Percentiles rank a stretch among this genome's conserved stretches.
Conservation (phyloP, 2,797 vertebrate genomes). For the Mormyrops attenuatus region DNA sequence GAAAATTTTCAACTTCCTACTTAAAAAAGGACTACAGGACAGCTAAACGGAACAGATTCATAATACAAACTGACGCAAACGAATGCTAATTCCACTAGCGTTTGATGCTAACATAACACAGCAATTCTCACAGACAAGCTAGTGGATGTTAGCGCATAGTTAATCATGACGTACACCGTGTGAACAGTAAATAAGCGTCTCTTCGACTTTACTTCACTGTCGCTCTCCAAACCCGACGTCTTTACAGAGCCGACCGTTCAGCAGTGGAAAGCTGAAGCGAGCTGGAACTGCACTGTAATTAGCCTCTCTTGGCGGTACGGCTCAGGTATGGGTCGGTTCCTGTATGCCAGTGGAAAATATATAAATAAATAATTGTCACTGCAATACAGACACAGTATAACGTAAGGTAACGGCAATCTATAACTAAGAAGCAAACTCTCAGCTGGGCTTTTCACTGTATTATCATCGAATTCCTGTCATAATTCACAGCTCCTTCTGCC, state of each 20-base stretch:
- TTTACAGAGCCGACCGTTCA: neutral
- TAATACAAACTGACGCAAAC: too few species aligned
- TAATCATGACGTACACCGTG: too few species aligned
- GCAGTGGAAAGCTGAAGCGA: neutral
- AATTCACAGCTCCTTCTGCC: neutral
- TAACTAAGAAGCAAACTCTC: neutral
- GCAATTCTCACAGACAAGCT: too few species aligned
- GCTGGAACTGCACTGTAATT: neutral
- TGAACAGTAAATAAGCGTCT: neutral
- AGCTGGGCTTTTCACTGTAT: neutral
- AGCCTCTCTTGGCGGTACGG: neutral
- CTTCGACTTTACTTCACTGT: neutral
- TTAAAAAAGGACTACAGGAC: too few species aligned
- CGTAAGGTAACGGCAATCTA: neutral
- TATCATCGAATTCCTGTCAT: neutral
- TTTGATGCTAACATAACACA: too few species aligned
- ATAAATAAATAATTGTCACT: neutral
- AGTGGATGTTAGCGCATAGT: too few species aligned
- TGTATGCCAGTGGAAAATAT: neutral
- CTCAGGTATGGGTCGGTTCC: neutral
- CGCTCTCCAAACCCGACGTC: neutral
- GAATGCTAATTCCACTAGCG: too few species aligned
- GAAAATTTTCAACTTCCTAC: too few species aligned
- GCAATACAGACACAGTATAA: neutral
- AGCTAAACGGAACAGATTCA: too few species aligned